Base-by-base conservation (phyloP, 2,888 invertebrate species). In the Melanotus villosus region DNA sequence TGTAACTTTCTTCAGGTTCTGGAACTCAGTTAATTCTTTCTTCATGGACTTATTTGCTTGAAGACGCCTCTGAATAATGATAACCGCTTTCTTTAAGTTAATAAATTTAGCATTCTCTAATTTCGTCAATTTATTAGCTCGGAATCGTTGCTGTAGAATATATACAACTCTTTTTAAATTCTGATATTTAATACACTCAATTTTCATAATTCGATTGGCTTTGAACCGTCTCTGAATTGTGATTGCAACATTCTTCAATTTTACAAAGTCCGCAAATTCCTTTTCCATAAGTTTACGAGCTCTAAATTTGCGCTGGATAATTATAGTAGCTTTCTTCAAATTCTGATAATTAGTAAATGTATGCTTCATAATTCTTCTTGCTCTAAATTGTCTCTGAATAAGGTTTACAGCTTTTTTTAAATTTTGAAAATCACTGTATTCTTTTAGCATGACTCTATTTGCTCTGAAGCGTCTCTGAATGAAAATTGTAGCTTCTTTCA, bases 401-500 rank as follows among this genome's bases (percentile, higher is more conserved):
- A 77, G 71, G 3, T 83, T 59, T 52, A 82, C 83, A 1, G 87
- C 84, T 30, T 79, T 77, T 68, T 83, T 78, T 16, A 80, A 76
- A 14, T 16, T 30, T 21, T 74, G 30, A 60, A 78, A 81, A 75
- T 41, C 7, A 41, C 7, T n/a, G 70, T 9, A n/a, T n/a, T n/a
- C n/a, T n/a, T n/a, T n/a, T n/a, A n/a, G n/a, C 81, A 76, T 68
- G 6, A 4, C 41, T 7, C 52, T 50, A 57, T 57, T 75, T 6
- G 80, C 85, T 82, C 77, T 74, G 73, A 81, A 87, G 26, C 80
- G 77, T 26, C 74, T 81, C 75, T 88, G 88, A 67, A 88, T 83
- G n/a, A 78, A 34, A 19, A 83, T 75, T 0, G 80, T 77, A 10
- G 85, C 80, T 1, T 73, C 73, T 80, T 78, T 84, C 2, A 82